Conservation (phyloP, 2,888 invertebrate genomes). For the Caenorhabditis sp. region DNA sequence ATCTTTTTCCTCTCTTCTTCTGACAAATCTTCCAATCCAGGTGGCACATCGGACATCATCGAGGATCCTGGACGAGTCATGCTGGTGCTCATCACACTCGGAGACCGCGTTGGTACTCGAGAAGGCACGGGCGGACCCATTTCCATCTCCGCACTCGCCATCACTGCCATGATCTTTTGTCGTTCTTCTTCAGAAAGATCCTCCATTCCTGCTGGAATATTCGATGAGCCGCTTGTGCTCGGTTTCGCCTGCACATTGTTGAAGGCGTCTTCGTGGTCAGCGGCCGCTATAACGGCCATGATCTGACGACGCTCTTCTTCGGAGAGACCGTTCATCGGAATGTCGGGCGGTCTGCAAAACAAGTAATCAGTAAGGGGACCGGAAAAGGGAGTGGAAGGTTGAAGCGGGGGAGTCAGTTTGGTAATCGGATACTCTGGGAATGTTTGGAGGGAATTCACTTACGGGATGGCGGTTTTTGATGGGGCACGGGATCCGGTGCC, state of each 20-base stretch:
- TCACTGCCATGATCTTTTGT: conserved; percentile 83
- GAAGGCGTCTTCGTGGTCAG: conserved; percentile 79
- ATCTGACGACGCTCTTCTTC: conserved; percentile 83
- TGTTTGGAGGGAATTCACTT: conserved; percentile 38
- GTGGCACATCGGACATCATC: conserved; percentile 39
- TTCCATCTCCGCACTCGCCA: conserved; percentile 78
- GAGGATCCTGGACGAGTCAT: conserved; percentile 2
- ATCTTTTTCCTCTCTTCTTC: conserved; percentile 83
- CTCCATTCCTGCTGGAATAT: conserved; percentile 75
- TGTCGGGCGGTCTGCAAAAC: conserved; percentile 20
- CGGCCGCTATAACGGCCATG: conserved; percentile 83
- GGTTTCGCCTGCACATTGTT: conserved; percentile 27
- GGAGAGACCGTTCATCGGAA: conserved; percentile 80
- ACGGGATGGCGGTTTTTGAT: conserved; percentile 31
- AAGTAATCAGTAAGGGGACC: neutral
- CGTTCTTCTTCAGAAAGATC: conserved; percentile 83
- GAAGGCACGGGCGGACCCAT: conserved; percentile 12
- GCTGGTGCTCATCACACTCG: conserved; percentile 43
- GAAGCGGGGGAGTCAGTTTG: neutral
- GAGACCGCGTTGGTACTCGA: conserved; percentile 34
- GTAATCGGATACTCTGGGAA: conserved; percentile 52
- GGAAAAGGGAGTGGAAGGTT: conserved; percentile 7
- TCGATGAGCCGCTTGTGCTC: conserved; percentile 33
- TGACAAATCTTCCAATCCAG: conserved; percentile 79
- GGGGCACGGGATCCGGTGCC: conserved; percentile 13